Percentiles rank a stretch among this genome's conserved stretches.
These are phyloP conservation scores for Maconellicoccus hirsutus DNA, from an alignment of 1,140 invertebrate genomes.

Conservation along the genomic window DNA sequence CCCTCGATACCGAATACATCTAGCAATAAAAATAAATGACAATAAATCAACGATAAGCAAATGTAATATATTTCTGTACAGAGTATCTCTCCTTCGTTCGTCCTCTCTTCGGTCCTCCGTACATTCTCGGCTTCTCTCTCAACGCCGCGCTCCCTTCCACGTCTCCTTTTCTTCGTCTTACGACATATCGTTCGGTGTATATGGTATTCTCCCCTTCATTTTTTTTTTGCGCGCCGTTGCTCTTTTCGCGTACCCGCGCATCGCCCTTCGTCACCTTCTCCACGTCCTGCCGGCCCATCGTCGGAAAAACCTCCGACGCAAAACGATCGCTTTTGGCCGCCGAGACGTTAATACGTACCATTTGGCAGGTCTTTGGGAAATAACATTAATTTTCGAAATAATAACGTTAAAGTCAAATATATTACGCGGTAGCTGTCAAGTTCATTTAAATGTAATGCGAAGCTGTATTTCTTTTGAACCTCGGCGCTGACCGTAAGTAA, in stretches of 20 bases:
- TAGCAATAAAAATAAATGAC: constrained; percentile 21
- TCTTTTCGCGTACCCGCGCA: too few species aligned
- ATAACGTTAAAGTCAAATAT: constrained; percentile 18
- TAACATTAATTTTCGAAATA: constrained; percentile 18
- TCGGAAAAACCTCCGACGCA: too few species aligned
- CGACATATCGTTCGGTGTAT: too few species aligned
- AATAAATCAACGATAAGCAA: constrained; percentile 21
- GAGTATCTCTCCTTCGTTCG: too few species aligned
- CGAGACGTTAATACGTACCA: constrained; percentile 9
- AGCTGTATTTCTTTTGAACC: constrained; percentile 16
- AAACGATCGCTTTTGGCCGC: background rate
- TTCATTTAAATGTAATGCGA: constrained; percentile 19
- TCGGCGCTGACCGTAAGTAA: constrained; percentile 17
- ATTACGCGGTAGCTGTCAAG: background rate
- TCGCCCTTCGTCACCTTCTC: too few species aligned
- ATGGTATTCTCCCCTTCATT: too few species aligned
- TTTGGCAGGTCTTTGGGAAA: constrained; percentile 14
- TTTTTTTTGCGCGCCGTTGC: too few species aligned
- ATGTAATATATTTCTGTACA: constrained; percentile 1
- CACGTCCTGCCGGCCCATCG: too few species aligned
- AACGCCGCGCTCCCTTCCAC: too few species aligned
- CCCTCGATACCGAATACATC: background rate
- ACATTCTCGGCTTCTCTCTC: too few species aligned
- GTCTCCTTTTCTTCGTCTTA: too few species aligned
- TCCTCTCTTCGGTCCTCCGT: too few species aligned